These are phyloP conservation scores for Diplodus sargus DNA, from an alignment of 2,797 vertebrate species.

Conservation along the genomic window DNA sequence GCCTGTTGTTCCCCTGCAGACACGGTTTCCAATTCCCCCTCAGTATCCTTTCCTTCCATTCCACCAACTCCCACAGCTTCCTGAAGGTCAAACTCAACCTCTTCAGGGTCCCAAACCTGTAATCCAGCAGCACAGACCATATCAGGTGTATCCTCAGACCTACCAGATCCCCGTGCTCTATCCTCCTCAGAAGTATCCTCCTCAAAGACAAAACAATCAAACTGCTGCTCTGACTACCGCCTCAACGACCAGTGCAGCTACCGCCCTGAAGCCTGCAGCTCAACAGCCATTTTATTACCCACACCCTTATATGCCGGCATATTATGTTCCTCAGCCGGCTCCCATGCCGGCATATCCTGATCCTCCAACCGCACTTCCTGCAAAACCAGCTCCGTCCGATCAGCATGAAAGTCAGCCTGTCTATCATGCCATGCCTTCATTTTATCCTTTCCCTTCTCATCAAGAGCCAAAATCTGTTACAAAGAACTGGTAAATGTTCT, in stretches of 20 bases:
- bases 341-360: constrained; percentile 36
- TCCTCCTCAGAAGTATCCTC: constrained; percentile 23
- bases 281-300: constrained; percentile 39
- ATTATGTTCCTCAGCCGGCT: constrained; percentile 30
- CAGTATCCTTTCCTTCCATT: constrained; percentile 31
- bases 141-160: constrained; percentile 14
- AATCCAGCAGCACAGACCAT: constrained; percentile 6
- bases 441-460: constrained; percentile 16
- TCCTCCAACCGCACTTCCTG: constrained; percentile 6
- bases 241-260: neutral
- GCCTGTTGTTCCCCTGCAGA: constrained; percentile 18
- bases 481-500: neutral
- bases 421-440: neutral
- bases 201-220: constrained; percentile 5
- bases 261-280: neutral
- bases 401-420: neutral
- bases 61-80: neutral
- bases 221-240: neutral
- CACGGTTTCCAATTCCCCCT: constrained; percentile 20
- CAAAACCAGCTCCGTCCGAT: constrained; percentile 23
- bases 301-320: constrained; percentile 33
- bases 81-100: constrained; percentile 7
- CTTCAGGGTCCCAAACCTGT: constrained; percentile 5
- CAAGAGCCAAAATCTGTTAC: neutral
- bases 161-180: constrained; percentile 40